Conservation (phyloP, 2,113 vertebrate species). For the Nothobranchius kuhntae region DNA sequence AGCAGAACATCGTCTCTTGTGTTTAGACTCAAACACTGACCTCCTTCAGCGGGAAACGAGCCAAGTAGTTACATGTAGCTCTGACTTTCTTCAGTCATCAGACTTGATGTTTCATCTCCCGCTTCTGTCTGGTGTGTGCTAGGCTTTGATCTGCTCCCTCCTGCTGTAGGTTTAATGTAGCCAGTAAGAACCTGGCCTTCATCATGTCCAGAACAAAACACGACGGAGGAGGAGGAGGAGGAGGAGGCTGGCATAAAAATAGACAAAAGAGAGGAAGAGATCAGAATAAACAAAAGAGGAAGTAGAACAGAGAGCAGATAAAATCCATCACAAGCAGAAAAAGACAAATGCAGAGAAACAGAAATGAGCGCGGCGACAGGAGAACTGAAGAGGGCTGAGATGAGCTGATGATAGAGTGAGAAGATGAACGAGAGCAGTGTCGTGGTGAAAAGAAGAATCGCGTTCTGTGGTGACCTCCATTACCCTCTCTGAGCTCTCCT, state of each 20-base stretch:
- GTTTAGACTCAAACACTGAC: too few relatives aligned
- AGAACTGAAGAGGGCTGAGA: constrained; percentile 16
- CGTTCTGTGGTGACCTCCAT: constrained; percentile 46
- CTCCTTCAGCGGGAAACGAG: too few relatives aligned
- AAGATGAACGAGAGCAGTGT: constrained; percentile 11
- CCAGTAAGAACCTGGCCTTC: constrained; percentile 16
- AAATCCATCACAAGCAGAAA: background rate
- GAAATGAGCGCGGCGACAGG: constrained; percentile 4
- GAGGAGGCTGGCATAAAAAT: constrained; percentile 13
- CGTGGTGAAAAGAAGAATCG: constrained; percentile 27
- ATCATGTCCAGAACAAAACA: constrained; percentile 1
- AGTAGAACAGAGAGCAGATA: background rate
- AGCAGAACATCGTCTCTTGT: too few relatives aligned
- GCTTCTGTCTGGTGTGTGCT: constrained; percentile 28
- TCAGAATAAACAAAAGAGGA: constrained; percentile 18
- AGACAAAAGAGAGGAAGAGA: constrained; percentile 11
- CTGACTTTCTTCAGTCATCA: background rate
- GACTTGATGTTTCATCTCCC: constrained; percentile 11
- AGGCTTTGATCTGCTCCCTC: constrained; percentile 38
- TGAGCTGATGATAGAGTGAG: constrained; percentile 13
- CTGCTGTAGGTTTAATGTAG: constrained; percentile 40
- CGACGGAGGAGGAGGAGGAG: background rate
- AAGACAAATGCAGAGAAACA: background rate
- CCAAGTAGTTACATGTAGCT: too few relatives aligned
- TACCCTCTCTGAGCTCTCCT: constrained; percentile 31